Percentiles rank a stretch among this genome's conserved stretches.
These are phyloP conservation scores for Brachionus sp. DNA, from an alignment of 1,140 invertebrate genomes.

Conservation along the genomic window DNA sequence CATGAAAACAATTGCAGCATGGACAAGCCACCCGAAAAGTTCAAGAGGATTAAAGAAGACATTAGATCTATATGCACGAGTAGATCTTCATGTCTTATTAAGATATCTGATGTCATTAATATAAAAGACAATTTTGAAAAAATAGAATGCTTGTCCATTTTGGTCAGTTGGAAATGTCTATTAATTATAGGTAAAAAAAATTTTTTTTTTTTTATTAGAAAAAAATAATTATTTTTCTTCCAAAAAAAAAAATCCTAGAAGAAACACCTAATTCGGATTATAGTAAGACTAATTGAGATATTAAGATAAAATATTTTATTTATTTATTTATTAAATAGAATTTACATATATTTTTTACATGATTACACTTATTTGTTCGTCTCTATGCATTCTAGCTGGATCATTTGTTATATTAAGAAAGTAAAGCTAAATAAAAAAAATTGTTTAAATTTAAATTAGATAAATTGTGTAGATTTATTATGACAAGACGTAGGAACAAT, in stretches of 20 bases:
- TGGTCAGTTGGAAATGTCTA: constrained; percentile 9
- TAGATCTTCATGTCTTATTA: neutral
- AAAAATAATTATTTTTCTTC: neutral
- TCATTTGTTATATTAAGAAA: constrained; percentile 18
- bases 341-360: constrained; percentile 44
- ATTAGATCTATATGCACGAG: neutral
- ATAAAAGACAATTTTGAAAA: neutral
- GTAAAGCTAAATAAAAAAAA: neutral
- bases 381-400: constrained; percentile 13
- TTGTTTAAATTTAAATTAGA: constrained; percentile 3
- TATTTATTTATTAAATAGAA: neutral
- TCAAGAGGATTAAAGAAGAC: neutral
- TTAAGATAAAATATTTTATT: neutral
- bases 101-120: constrained; percentile 1
- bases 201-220: neutral
- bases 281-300: neutral
- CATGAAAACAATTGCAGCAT: neutral
- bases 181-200: neutral
- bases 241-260: neutral
- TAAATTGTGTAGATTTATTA: neutral
- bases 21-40: neutral
- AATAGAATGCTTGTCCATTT: neutral
- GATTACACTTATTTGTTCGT: constrained; percentile 40
- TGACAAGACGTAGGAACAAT: neutral
- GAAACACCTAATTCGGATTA: neutral